Conservation (phyloP, 2,113 vertebrate genomes). For the Ceyx melanurus region DNA sequence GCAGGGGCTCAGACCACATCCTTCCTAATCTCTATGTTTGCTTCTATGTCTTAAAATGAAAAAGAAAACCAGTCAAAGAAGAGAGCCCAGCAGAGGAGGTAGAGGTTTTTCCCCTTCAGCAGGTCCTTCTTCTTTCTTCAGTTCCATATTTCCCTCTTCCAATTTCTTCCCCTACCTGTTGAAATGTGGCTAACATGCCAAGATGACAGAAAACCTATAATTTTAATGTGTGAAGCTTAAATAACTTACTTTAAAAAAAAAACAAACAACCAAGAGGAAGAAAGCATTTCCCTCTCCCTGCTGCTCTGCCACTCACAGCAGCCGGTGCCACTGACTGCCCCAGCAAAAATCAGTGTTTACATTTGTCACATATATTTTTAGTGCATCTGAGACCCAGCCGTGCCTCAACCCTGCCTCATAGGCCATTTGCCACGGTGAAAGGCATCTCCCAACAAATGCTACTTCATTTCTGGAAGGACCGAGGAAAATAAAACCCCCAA, state of each 20-base stretch:
- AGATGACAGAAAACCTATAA: background rate
- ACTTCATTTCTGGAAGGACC: background rate
- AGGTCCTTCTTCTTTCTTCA: background rate
- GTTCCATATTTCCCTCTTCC: background rate
- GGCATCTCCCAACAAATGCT: background rate
- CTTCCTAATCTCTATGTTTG: accelerated
- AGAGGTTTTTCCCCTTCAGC: background rate
- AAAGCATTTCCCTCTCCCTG: accelerated
- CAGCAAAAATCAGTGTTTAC: background rate
- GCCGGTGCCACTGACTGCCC: accelerated
- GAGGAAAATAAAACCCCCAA: background rate
- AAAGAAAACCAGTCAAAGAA: background rate
- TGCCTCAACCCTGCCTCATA: background rate
- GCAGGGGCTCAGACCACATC: background rate
- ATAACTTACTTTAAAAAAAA: background rate
- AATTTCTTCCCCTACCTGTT: background rate
- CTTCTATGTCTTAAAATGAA: background rate
- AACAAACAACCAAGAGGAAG: background rate
- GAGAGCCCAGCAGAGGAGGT: background rate
- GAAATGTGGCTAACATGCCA: accelerated
- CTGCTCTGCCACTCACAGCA: background rate
- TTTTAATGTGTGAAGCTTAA: background rate
- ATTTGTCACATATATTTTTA: slow-evolving; percentile 2
- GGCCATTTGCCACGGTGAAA: background rate
- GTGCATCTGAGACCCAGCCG: background rate